Base-by-base conservation (phyloP, 2,797 vertebrate genomes). In the Anabas testudineus region DNA sequence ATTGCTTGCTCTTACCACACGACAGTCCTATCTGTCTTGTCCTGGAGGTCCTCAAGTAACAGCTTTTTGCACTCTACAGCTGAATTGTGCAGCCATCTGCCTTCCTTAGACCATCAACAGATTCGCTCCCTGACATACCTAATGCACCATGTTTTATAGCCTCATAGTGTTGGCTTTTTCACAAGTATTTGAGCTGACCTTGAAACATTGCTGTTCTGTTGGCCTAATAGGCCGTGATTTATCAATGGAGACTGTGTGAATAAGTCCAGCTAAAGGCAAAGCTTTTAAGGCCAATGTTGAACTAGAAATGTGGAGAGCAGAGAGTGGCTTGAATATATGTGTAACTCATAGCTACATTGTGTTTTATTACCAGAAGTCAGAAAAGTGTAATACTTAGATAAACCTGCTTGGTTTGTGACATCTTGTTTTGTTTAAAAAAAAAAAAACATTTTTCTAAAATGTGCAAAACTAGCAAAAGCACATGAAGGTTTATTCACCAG, bases 91-190 rank as follows among this genome's bases (percentile, higher is more conserved):
- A 55, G 54, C 71, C 67, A 16, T 67, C 58, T 53, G 36, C 56
- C 59, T 75, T 57, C 46, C 45, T 45, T 19, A 42, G 36, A 66
- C 58, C 58, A 78, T 77, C 51, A 39, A 22, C 69, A 82, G 85
- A 81, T 88, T 83, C 78, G 74, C 63, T 75, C 67, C 69, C 47
- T n/a, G 80, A 89, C 87, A 78, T 22, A 43, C 63, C 67, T 91
- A 91, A 91, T 91, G 85, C 88, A 12, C 49, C 26, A 58, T 90
- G 85, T 90, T 92, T 93, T 91, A 90, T 88, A 52, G 83, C 68
- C 15, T 45, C 76, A 77, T 86, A 86, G 87, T 87, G 80, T 65
- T 26, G 63, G 79, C 87, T 87, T 87, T 84, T 81, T 79, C n/a
- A 61, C 80, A 26, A 41, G 81, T 84, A 86, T 87, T 87, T 87